A percentile compares a stretch with the other conserved stretches of the same genome.
Evolutionary conservation across 2,113 vertebrate genomes (phyloP).

Genomic region (Maccullochella peelii): DNA sequence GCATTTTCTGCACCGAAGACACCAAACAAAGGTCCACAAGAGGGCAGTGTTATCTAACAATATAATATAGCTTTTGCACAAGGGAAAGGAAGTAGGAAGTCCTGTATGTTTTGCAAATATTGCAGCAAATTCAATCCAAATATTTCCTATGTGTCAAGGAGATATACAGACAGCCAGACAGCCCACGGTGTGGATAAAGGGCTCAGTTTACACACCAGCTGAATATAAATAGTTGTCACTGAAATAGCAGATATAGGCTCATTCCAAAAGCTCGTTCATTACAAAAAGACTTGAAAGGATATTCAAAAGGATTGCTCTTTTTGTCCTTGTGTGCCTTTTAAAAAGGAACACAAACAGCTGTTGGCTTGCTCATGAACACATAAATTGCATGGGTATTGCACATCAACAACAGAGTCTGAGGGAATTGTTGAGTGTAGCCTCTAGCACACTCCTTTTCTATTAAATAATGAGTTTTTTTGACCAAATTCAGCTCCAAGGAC

Average conservation of each 20-base stretch:
- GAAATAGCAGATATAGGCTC: slow-evolving; percentile 13
- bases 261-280: slow-evolving; percentile 16
- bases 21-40: slow-evolving; percentile 38
- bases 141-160: slow-evolving; percentile 9
- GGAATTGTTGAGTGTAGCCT: slow-evolving; percentile 6
- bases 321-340: slow-evolving; percentile 15
- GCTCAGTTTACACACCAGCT: slow-evolving; percentile 25
- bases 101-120: background rate
- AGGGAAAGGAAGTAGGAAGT: background rate
- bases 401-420: slow-evolving; percentile 27
- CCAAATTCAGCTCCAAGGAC: slow-evolving; percentile 35
- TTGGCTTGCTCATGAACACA: slow-evolving; percentile 18
- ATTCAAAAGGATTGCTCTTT: slow-evolving; percentile 17
- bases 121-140: slow-evolving; percentile 19
- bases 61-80: background rate
- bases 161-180: background rate
- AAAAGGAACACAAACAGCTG: slow-evolving; percentile 21
- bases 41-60: slow-evolving; percentile 45
- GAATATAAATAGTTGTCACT: slow-evolving; percentile 26
- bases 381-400: slow-evolving; percentile 17
- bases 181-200: slow-evolving; percentile 9
- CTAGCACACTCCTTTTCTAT: background rate
- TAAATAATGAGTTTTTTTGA: slow-evolving; percentile 3
- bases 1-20: background rate
- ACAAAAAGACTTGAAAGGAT: slow-evolving; percentile 13